These are phyloP conservation scores for Sus scrofa DNA, from an alignment of 2,113 vertebrate genomes.

Conservation along the genomic window DNA sequence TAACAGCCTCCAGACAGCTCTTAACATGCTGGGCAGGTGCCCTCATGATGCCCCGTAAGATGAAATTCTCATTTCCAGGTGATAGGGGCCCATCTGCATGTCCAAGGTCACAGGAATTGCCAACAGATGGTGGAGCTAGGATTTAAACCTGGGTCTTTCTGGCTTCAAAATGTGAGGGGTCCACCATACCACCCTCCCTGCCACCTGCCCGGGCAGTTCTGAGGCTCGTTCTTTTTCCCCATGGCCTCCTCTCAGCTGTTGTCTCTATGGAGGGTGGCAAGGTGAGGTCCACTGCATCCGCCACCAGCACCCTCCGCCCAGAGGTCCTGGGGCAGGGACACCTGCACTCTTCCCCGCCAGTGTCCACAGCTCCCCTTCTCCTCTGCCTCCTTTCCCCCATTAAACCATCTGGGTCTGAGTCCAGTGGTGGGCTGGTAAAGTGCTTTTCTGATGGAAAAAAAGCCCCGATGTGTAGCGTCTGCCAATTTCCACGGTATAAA, in stretches of 20 bases:
- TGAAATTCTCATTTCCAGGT: background rate
- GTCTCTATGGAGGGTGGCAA: background rate
- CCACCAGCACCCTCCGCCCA: rapidly evolving
- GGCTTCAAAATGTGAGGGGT: background rate
- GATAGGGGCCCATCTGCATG: rapidly evolving
- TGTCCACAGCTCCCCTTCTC: background rate
- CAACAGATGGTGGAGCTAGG: rapidly evolving
- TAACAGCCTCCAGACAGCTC: background rate
- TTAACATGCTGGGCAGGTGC: background rate
- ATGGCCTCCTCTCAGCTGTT: rapidly evolving
- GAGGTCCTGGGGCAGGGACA: background rate
- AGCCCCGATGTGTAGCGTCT: background rate
- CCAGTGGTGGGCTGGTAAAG: background rate
- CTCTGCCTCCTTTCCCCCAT: background rate
- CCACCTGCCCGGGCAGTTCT: background rate
- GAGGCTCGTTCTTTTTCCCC: rapidly evolving
- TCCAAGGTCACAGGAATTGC: background rate
- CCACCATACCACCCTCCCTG: background rate
- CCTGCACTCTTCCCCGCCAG: background rate
- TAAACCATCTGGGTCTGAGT: background rate
- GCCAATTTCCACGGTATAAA: background rate
- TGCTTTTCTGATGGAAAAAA: background rate
- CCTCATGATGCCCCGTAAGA: background rate
- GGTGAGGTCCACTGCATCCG: background rate
- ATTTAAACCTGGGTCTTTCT: background rate